Conservation (phyloP, 2,797 vertebrate species). For the Bradypus variegatus region DNA sequence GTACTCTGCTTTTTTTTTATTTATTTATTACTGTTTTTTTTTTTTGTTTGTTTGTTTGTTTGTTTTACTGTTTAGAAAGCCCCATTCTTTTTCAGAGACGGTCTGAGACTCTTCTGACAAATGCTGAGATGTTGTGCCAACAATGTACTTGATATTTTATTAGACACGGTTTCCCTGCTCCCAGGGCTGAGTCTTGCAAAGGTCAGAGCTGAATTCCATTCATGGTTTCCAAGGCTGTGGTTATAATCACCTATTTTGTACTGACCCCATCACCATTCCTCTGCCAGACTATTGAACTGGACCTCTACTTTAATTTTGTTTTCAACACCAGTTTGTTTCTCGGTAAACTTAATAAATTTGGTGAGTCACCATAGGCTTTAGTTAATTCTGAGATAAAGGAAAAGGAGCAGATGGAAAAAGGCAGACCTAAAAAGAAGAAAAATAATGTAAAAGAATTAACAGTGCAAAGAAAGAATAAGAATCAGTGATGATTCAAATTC, state of each 20-base stretch:
- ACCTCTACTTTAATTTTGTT: conserved; percentile 26
- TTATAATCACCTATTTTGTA: conserved; percentile 7
- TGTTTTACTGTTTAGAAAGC: not conserved
- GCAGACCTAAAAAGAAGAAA: not conserved
- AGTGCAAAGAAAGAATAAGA: not conserved
- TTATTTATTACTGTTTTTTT: too few species aligned
- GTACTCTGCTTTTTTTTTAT: not conserved
- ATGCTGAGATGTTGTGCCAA: conserved; percentile 6
- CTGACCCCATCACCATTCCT: not conserved
- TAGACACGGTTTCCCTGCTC: not conserved
- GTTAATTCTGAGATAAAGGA: conserved; percentile 17
- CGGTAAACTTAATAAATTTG: conserved; percentile 34
- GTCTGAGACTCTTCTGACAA: not conserved
- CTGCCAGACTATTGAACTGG: conserved; percentile 19
- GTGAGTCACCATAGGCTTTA: conserved; percentile 23
- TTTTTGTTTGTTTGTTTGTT: not conserved
- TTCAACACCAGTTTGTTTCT: not conserved
- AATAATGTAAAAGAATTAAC: not conserved
- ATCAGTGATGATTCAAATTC: not conserved
- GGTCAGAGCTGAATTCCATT: not conserved
- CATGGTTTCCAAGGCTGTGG: not conserved
- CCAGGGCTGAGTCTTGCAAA: not conserved
- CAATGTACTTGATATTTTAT: not conserved
- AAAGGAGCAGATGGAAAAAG: conserved; percentile 35
- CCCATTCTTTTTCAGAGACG: not conserved